Base-by-base conservation (phyloP, 2,797 vertebrate species). In the Gallinago stenura region DNA sequence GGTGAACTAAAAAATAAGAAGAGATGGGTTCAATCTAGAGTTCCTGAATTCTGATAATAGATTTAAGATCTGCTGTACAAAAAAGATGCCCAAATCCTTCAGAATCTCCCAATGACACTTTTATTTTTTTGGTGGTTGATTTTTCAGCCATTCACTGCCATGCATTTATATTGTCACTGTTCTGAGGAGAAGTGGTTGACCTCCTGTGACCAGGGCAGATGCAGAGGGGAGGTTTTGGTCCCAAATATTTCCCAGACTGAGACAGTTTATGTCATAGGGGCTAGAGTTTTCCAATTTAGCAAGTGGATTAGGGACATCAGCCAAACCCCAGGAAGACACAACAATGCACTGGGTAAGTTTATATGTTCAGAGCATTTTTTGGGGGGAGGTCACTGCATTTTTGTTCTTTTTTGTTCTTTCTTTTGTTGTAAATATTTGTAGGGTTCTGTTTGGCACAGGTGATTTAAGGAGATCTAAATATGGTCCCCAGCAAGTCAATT, bases 381-480 rank as follows among this genome's bases (percentile, higher is more conserved):
- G 35, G 35, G 50, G 35, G 35, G 50, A 69, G 15, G 39, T 24
- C 5, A 1, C 12, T 39, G 6, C 31, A 2, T 20, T 83, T 93
- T 86, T 80, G 8, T 39, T 69, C 72, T 68, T 39, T 37, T 37
- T 37, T 37, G 35, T 37, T 37, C 35, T 37, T 2, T 0, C 12
- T 89, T 79, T 43, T 51, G 43, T 58, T 72, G 1, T 19, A 28
- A 35, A 33, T 19, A 45, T 68, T 90, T 46, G 22, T 37, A 79
- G 88, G 64, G 39, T 13, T 15, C 50, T 43, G 15, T 60, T 87
- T 71, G 50, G 80, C n/a, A 65, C 82, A 95, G 86, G 57, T 89
- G 65, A 87, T 85, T 93, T 87, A 65, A 93, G 68, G 57, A 89
- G 86, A 78, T 80, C 90, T 92, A 96, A 94, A 94, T 92, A 87